Percentiles rank a stretch among this genome's conserved stretches.
Evolutionary conservation across 2,797 vertebrate species (phyloP).

Genomic region (Chromobotia macracanthus): DNA sequence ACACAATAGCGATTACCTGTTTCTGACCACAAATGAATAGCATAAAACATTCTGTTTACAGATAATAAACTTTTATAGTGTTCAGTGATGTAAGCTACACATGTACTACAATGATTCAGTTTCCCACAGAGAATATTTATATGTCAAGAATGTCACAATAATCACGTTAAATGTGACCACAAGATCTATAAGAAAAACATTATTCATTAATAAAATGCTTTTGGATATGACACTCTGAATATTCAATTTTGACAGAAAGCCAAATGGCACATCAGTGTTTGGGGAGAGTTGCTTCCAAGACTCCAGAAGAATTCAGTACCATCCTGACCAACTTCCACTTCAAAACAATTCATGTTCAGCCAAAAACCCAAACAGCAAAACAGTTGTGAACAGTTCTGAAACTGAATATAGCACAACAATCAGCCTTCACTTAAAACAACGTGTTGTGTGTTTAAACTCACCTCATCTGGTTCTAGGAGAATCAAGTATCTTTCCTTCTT

Average conservation of each 20-base stretch:
- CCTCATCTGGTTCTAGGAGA: slow-evolving; percentile 45
- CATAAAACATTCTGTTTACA: not conserved
- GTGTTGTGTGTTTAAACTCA: slow-evolving; percentile 14
- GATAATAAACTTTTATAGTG: not conserved
- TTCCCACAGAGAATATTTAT: no score
- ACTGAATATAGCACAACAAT: not conserved
- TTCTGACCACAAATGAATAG: not conserved
- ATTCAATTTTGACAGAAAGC: not conserved
- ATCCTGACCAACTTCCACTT: no score
- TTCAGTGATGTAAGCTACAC: not conserved
- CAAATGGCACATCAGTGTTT: no score
- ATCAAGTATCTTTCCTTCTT: slow-evolving; percentile 21
- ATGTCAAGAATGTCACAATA: no score
- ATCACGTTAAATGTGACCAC: no score
- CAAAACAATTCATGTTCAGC: no score
- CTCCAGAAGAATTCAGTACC: no score
- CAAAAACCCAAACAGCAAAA: no score
- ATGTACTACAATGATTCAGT: not conserved
- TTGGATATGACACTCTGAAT: not conserved
- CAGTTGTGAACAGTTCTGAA: no score
- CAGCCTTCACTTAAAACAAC: not conserved
- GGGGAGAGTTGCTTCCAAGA: no score
- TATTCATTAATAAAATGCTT: no score
- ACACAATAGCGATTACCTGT: slow-evolving; percentile 12
- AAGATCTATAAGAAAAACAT: no score